Evolutionary conservation across 2,797 vertebrate genomes (phyloP).

Genomic region (Bradypodion ventrale): DNA sequence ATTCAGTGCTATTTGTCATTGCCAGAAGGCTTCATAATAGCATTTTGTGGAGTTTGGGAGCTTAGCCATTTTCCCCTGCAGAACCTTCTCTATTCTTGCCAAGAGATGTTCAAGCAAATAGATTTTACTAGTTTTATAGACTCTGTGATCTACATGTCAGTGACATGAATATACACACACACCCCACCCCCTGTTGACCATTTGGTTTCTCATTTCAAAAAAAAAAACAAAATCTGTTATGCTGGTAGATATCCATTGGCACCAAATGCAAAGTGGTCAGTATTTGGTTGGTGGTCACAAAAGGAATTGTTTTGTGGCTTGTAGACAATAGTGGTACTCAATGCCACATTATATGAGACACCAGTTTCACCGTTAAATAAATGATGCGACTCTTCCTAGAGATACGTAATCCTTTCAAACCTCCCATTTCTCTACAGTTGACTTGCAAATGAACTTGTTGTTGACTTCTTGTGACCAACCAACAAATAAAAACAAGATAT

Average conservation of each 20-base stretch:
- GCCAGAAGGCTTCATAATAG: neutral
- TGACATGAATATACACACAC: neutral
- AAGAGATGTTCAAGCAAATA: accelerated
- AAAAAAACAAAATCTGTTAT: neutral
- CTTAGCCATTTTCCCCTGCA: neutral
- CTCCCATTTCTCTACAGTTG: too few relatives aligned
- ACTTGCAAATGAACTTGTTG: too few relatives aligned
- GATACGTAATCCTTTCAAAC: too few relatives aligned
- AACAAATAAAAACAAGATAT: too few relatives aligned
- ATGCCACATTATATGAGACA: too few relatives aligned
- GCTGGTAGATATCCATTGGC: neutral
- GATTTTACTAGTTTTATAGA: neutral
- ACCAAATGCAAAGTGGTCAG: neutral
- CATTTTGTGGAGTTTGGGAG: neutral
- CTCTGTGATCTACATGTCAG: neutral
- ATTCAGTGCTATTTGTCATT: too few relatives aligned
- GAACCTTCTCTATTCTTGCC: neutral
- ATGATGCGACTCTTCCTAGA: too few relatives aligned
- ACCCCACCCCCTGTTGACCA: neutral
- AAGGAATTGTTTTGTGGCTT: neutral
- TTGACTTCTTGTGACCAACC: too few relatives aligned
- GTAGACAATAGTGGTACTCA: neutral
- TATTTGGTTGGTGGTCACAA: too few relatives aligned
- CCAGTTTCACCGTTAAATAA: too few relatives aligned
- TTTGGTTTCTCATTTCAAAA: neutral